Evolutionary conservation across 2,113 vertebrate genomes (phyloP), one percentile per base, ranked within the genome.

Genomic region (Lycaon pictus): DNA sequence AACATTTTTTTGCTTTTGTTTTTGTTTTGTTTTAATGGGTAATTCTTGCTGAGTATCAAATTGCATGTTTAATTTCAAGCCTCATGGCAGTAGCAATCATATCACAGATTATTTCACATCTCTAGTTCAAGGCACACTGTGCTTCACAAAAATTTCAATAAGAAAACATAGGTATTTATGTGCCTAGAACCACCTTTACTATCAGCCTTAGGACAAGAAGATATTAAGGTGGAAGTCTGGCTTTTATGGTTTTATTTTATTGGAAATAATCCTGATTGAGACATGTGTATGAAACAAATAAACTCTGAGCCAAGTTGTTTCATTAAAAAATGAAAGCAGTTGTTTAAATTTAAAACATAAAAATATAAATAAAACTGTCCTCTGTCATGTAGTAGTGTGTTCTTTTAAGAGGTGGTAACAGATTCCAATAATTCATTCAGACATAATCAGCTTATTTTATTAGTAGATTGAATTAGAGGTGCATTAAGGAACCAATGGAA

Each of bases 91-190:
- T 93, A 93, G 87, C 88, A 96, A 97, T 98, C 94, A 67, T 95
- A 85, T 88, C 97, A 81, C 81, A 98, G 96, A 93, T 95, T 80
- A 95, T 97, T 95, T 97, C 90, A 89, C 79, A 93, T 83, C 94
- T 97, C 58, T 86, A 97, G 63, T 2, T 0, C 88, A 92, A 85
- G 85, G 77, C 56, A 37, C 0, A 0, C 53, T 1, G 35, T 90
- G 92, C 76, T 96, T 97, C 88, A 95, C 97, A 97, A 89, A 97
- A 97, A 37, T n/a, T 65, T 97, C 76, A 67, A 55, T 96, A 95
- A 89, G 94, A 96, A 98, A 97, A 97, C 86, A 96, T 87, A 84
- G 89, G 96, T 95, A 96, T 43, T 86, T 89, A 83, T 8, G 43
- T 51, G 96, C 93, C 88, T 79, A 95, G 13, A 84, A 43, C 51